Base-by-base conservation (phyloP, 2,113 vertebrate genomes). In the Hippolais icterina region DNA sequence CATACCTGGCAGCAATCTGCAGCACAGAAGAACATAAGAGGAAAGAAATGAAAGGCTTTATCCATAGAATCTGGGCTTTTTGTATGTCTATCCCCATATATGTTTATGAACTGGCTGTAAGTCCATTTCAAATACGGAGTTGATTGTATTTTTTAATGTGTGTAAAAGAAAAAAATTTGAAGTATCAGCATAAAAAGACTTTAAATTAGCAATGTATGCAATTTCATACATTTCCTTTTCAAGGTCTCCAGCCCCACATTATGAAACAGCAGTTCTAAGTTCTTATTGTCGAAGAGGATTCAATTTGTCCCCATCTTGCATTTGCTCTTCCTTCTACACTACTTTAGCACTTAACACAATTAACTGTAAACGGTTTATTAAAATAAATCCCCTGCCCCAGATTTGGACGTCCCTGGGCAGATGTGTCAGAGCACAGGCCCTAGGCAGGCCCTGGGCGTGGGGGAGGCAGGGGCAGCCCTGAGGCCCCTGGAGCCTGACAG, bases 331-430 rank as follows among this genome's bases (percentile, higher is more conserved):
- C 24, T 85, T 76, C 39, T 25, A 76, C 20, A 15, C 70, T 83
- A 52, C 50, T 90, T 94, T 91, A 96, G 76, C 71, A 78, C 85
- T 91, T 93, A 93, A 95, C 77, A 35, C 78, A 93, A 91, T 96
- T 95, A 95, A 63, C 82, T 27, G 84, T 93, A 95, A 96, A 96
- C 0, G 68, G 93, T 86, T 96, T 95, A 94, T 91, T 85, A 88
- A 85, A 77, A 75, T 66, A 94, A 95, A 91, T 90, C 82, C 75
- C 33, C 39, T 94, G 90, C 16, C 63, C 75, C 39, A 74, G 93
- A 90, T 66, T 46, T 42, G 60, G 59, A 47, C 0, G 0, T 70
- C 68, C 31, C 27, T 4, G 23, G 59, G 64, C 56, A 91, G 92
- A 52, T 47, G 53, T 61, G 71, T 20, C 16, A 5, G 12, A 1